Conservation (phyloP, 2,888 invertebrate species). For the Aproaerema taeniolella region DNA sequence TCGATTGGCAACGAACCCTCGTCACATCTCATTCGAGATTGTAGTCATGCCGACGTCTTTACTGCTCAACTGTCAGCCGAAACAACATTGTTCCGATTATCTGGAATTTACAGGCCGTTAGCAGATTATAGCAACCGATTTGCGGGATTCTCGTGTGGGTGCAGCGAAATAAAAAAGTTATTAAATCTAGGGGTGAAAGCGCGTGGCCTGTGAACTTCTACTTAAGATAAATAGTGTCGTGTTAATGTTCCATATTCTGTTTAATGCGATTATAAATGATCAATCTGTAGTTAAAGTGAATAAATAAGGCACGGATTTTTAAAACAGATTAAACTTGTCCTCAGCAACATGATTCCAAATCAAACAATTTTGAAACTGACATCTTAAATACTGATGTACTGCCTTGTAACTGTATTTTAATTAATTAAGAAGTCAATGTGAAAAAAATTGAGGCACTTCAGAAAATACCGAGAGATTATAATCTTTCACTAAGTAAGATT, state of each 20-base stretch:
- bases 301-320: slow-evolving; percentile 12
- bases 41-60: slow-evolving; percentile 55
- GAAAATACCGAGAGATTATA: no score
- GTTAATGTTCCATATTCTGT: slow-evolving; percentile 3
- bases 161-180: not conserved
- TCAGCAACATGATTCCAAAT: no score
- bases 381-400: no score
- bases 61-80: slow-evolving; percentile 34
- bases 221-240: no score
- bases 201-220: no score
- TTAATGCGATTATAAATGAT: slow-evolving; percentile 6
- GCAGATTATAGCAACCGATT: not conserved
- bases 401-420: no score
- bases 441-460: no score
- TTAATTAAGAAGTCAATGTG: no score
- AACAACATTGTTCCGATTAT: slow-evolving; percentile 11
- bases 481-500: no score
- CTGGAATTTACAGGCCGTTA: slow-evolving; percentile 4
- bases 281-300: slow-evolving; percentile 7
- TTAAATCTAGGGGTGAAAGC: no score
- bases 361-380: no score
- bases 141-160: not conserved
- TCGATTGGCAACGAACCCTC: slow-evolving; percentile 32
- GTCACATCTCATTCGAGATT: slow-evolving; percentile 35
- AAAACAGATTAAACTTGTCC: no score